Evolutionary conservation across 2,888 invertebrate genomes (phyloP), one percentile per base, ranked within the genome.

Genomic region (Pollenia griseotomentosa): DNA sequence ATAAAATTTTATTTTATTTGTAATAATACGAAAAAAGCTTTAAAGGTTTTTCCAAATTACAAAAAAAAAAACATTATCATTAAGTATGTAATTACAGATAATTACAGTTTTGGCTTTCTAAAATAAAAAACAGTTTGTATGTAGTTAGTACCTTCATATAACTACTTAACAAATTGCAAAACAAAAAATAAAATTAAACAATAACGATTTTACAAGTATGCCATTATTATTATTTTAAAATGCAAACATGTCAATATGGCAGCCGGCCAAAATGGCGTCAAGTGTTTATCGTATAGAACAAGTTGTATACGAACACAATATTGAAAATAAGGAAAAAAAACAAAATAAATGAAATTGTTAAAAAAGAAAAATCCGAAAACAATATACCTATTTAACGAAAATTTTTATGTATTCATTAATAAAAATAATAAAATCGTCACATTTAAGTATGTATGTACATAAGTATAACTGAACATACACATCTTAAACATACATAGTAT

Each of bases 181-280:
- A 65, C 11, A n/a, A 40, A 61, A 40, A 61, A 4, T 33, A 33
- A 33, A 33, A 6, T 33, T 19, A 65, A 44, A 7, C 40, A 48
- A 51, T 14, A 53, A 55, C 44, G n/a, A 57, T 48, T 66, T n/a
- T 4, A 46, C 23, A 40, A 61, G 16, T 33, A 12, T n/a, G 7
- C 11, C 44, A 14, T 11, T 42, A 33, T 33, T 33, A 23, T 33
- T 33, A 33, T 23, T 14, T 51, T 66, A 46, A 48, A 51, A 48
- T 55, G 33, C 19, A 51, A 48, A 73, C 57, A 66, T 23, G 11
- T 63, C 57, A 65, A 77, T 73, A 68, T 73, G 79, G 51, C 63
- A 83, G 44, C 55, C 65, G 61, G 70, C 57, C 84, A 87, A 87
- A 78, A 87, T 87, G 87, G 87, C 87, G 66, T 80, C 66, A 77